Conservation (phyloP, 1,140 invertebrate genomes). For the Arctopsyche grandis region DNA sequence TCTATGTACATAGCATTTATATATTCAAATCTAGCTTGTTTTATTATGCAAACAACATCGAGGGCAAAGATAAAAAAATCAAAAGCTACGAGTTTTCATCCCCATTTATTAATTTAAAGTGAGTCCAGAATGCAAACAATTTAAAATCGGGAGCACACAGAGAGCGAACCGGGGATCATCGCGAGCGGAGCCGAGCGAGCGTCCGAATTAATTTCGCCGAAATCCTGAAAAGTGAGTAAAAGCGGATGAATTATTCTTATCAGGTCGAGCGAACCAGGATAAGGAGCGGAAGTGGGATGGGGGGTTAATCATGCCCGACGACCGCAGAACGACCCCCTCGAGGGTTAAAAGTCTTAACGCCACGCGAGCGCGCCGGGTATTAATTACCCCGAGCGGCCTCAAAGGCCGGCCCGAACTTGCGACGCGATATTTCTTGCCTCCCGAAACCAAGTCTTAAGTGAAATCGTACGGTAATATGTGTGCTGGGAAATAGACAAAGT, state of each 20-base stretch:
- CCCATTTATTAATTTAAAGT: constrained; percentile 31
- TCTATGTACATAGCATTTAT: too few relatives aligned
- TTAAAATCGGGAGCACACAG: constrained; percentile 36
- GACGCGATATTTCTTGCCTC: constrained; percentile 20
- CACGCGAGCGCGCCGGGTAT: constrained; percentile 38
- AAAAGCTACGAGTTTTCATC: constrained; percentile 7
- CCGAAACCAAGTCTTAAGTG: not conserved
- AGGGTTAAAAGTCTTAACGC: constrained; percentile 54
- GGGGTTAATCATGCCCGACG: constrained; percentile 55
- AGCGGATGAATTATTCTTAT: constrained; percentile 54
- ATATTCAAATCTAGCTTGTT: too few relatives aligned
- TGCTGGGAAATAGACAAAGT: too few relatives aligned
- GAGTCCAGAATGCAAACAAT: constrained; percentile 41
- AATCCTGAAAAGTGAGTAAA: constrained; percentile 54
- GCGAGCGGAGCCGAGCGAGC: not conserved
- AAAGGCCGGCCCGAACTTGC: constrained; percentile 30
- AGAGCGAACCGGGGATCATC: not conserved
- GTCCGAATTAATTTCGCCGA: constrained; percentile 49
- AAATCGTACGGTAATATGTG: not conserved
- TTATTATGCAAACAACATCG: not conserved
- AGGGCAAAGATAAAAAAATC: constrained; percentile 1
- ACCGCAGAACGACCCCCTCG: constrained; percentile 54
- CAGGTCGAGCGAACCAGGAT: not conserved
- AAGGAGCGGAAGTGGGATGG: constrained; percentile 17
- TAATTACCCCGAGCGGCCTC: constrained; percentile 50